These are phyloP conservation scores for Eurypyga helias DNA, from an alignment of 2,113 vertebrate species.

Conservation along the genomic window DNA sequence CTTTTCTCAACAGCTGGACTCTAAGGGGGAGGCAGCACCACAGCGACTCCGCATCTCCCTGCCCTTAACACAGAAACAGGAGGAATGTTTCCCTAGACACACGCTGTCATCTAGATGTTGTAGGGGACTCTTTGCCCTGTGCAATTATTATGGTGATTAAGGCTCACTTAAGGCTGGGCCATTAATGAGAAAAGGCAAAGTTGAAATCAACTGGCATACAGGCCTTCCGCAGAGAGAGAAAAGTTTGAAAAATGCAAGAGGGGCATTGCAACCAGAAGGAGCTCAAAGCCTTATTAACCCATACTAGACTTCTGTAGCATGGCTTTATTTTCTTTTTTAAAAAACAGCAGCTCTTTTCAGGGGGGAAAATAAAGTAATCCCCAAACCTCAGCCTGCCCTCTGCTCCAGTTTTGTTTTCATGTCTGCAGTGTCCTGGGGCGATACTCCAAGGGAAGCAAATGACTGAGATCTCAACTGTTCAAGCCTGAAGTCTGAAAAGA, in stretches of 20 bases:
- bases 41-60: not conserved
- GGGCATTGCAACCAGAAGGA: not conserved
- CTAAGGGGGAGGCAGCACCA: not conserved
- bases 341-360: not conserved
- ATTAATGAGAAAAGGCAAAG: not conserved
- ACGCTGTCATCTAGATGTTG: not conserved
- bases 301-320: not conserved
- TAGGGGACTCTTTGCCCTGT: not conserved
- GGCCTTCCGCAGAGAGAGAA: not conserved
- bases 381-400: not conserved
- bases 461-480: not conserved
- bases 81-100: not conserved
- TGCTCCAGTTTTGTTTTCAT: not conserved
- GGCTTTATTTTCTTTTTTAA: not conserved
- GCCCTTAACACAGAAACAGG: not conserved
- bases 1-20: not conserved
- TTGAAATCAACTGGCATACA: not conserved
- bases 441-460: not conserved
- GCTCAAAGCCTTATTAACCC: not conserved
- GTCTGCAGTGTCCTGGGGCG: not conserved
- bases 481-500: conserved; percentile 20
- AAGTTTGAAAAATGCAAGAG: not conserved
- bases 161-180: not conserved
- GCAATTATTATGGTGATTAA: not conserved
- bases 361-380: not conserved